Conservation (phyloP, 2,888 invertebrate species). For the Cataglyphis livida region DNA sequence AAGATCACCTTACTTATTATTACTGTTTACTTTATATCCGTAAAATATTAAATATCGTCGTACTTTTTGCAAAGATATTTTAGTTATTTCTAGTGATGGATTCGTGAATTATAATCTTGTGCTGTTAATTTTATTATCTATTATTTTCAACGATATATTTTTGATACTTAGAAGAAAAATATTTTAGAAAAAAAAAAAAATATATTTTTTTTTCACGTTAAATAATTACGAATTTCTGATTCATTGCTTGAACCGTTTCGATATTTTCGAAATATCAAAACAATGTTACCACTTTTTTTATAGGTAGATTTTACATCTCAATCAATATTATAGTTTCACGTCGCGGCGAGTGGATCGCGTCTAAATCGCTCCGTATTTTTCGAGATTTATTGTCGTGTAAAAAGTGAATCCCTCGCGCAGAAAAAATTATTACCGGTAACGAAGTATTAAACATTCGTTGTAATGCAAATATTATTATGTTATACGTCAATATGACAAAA, state of each 20-base stretch:
- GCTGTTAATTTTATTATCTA: not conserved
- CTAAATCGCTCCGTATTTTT: not conserved
- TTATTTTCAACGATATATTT: not conserved
- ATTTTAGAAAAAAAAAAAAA: not conserved
- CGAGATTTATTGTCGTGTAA: not conserved
- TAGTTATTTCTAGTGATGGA: not conserved
- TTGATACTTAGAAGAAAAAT: not conserved
- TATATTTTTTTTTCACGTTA: not conserved
- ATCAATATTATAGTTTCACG: not conserved
- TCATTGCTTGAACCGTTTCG: not conserved
- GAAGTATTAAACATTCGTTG: not conserved
- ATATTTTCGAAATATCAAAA: too few relatives aligned
- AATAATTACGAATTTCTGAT: too few relatives aligned
- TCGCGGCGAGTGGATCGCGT: not conserved
- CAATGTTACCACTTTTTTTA: not conserved
- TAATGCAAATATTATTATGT: not conserved
- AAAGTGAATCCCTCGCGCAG: not conserved
- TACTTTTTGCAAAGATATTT: not conserved
- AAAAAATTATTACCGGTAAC: not conserved
- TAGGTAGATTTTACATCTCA: not conserved
- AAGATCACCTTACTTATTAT: not conserved
- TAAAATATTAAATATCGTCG: not conserved
- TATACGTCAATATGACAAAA: not conserved
- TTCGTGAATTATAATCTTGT: not conserved
- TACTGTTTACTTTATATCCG: not conserved